A percentile compares a stretch with the other conserved stretches of the same genome.
Conservation (phyloP, 1,140 invertebrate species). For the Drosophila ambigua region DNA sequence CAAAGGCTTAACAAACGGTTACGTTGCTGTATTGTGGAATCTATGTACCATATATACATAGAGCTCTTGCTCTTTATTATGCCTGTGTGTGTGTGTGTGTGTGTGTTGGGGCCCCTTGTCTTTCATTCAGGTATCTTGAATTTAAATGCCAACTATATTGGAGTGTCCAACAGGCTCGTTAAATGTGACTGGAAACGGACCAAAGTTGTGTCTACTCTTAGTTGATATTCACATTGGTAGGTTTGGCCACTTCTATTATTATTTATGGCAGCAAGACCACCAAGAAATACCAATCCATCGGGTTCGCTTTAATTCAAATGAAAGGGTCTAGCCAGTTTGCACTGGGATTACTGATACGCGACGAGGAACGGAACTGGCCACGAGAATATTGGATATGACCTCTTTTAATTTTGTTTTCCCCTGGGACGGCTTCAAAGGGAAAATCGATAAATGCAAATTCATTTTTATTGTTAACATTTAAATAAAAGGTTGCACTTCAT, state of each 20-base stretch:
- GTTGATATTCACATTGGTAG: no score
- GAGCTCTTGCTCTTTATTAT: constrained; percentile 12
- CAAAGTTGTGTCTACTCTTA: neutral
- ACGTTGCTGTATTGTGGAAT: constrained; percentile 41
- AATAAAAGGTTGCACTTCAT: constrained; percentile 59
- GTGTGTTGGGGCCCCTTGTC: constrained; percentile 9
- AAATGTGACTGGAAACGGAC: constrained; percentile 6
- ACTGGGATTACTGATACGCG: neutral
- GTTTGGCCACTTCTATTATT: no score
- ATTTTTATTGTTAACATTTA: constrained; percentile 64
- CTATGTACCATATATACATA: constrained; percentile 30
- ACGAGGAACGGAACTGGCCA: constrained; percentile 8
- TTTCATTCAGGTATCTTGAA: constrained; percentile 33
- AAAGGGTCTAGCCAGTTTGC: no score
- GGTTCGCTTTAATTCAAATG: no score
- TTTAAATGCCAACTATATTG: constrained; percentile 16
- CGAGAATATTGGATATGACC: constrained; percentile 27
- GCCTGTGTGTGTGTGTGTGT: neutral
- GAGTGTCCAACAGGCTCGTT: constrained; percentile 30
- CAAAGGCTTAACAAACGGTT: constrained; percentile 72
- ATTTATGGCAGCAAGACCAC: no score
- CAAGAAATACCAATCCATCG: no score
- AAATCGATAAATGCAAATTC: constrained; percentile 63
- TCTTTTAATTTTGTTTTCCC: constrained; percentile 26
- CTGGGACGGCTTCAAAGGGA: constrained; percentile 12